Conservation (phyloP, 2,797 vertebrate genomes). For the Girardinus metallicus region DNA sequence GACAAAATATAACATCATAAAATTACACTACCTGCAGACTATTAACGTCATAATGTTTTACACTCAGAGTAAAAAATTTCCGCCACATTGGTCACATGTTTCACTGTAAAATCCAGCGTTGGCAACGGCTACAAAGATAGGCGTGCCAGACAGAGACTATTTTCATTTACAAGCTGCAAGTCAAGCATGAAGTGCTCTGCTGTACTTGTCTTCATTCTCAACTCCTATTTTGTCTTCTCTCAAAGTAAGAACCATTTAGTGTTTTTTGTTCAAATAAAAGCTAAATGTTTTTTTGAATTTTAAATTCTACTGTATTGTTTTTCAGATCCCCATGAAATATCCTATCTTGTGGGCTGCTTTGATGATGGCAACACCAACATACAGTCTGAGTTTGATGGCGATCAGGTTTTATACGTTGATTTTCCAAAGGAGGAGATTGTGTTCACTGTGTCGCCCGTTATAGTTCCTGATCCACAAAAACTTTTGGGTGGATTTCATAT, state of each 20-base stretch:
- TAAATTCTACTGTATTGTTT: neutral
- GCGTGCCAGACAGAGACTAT: neutral
- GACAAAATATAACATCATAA: too few relatives aligned
- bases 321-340: neutral
- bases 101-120: neutral
- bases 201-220: neutral
- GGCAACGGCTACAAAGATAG: neutral
- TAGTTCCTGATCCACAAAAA: neutral
- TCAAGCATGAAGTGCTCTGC: neutral
- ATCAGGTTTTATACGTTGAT: neutral
- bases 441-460: neutral
- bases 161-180: neutral
- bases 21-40: neutral
- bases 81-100: neutral
- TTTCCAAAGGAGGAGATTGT: neutral
- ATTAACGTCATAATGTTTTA: neutral
- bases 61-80: neutral
- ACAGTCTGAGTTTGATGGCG: neutral
- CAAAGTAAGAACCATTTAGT: neutral
- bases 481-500: neutral
- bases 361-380: neutral
- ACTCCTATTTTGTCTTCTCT: neutral
- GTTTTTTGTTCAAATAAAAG: neutral
- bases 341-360: slow-evolving; percentile 31
- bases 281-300: neutral